Evolutionary conservation across 1,140 invertebrate genomes (phyloP).

Genomic region (Drosophila ficusphila): DNA sequence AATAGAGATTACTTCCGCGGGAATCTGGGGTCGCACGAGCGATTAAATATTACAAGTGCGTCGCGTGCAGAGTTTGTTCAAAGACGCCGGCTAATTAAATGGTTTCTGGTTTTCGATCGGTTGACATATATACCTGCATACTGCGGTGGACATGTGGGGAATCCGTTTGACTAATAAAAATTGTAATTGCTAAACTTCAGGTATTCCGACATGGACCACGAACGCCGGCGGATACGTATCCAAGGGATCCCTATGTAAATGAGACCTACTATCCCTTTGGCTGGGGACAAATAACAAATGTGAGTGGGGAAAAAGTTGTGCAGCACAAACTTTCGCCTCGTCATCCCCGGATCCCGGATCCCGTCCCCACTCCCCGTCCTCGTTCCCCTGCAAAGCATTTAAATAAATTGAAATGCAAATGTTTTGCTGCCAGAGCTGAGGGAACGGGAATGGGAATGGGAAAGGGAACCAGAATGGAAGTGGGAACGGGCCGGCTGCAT

Average conservation of each 20-base stretch:
- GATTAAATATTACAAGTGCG: neutral
- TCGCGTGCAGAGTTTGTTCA: constrained; percentile 1
- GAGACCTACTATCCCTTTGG: constrained; percentile 89
- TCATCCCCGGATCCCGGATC: constrained; percentile 23
- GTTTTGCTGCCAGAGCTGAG: constrained; percentile 35
- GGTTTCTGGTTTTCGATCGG: constrained; percentile 1
- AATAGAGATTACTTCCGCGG: constrained; percentile 21
- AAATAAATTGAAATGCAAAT: constrained; percentile 83
- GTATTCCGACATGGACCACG: constrained; percentile 91
- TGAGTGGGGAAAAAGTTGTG: constrained; percentile 85
- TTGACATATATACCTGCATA: neutral
- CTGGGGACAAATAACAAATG: constrained; percentile 92
- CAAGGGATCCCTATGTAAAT: constrained; percentile 90
- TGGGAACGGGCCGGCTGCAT: constrained; percentile 38
- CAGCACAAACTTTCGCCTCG: constrained; percentile 57
- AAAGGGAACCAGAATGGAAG: no score
- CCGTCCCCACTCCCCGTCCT: neutral
- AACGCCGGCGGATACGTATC: constrained; percentile 91
- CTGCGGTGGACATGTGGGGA: constrained; percentile 3
- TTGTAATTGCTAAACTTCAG: constrained; percentile 83
- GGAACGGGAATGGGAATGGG: neutral
- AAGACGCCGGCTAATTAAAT: constrained; percentile 23
- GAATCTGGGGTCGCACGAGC: constrained; percentile 24
- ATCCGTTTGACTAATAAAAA: constrained; percentile 44
- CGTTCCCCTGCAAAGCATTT: constrained; percentile 70